Evolutionary conservation across 2,888 invertebrate genomes (phyloP).

Genomic region (Dicyrtomina minuta): DNA sequence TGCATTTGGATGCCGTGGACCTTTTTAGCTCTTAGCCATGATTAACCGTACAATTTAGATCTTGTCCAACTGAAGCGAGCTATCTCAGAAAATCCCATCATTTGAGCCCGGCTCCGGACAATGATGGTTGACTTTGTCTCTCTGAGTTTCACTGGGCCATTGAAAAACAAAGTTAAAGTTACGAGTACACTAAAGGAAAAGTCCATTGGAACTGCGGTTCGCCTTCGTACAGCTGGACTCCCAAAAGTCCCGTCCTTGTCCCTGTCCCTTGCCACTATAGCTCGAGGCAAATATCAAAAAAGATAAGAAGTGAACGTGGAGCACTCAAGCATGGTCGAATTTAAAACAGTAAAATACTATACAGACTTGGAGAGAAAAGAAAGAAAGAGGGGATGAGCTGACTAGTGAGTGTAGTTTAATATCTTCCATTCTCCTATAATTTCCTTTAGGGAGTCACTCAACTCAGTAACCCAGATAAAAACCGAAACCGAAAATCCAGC

Average conservation of each 20-base stretch:
- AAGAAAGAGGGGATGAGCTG: no score
- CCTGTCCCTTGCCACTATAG: no score
- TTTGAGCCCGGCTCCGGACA: conserved; percentile 15
- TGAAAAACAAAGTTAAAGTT: neutral
- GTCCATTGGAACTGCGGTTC: no score
- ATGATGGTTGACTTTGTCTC: neutral
- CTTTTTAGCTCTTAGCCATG: conserved; percentile 7
- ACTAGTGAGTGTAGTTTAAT: no score
- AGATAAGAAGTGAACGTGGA: no score
- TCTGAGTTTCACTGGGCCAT: neutral
- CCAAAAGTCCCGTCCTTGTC: neutral
- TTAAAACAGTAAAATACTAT: neutral
- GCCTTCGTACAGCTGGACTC: no score
- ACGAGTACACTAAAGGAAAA: neutral
- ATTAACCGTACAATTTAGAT: conserved; percentile 1
- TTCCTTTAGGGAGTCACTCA: neutral
- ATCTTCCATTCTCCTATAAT: neutral
- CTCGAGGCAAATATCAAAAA: no score
- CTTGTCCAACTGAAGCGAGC: neutral
- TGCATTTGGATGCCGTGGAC: no score
- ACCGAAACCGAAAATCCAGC: neutral
- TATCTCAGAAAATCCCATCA: conserved; percentile 16
- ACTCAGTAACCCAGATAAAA: conserved; percentile 16
- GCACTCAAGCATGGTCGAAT: no score
- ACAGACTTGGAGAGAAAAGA: neutral